Conservation (phyloP, 2,888 invertebrate species). For the Ennomos erosarius region DNA sequence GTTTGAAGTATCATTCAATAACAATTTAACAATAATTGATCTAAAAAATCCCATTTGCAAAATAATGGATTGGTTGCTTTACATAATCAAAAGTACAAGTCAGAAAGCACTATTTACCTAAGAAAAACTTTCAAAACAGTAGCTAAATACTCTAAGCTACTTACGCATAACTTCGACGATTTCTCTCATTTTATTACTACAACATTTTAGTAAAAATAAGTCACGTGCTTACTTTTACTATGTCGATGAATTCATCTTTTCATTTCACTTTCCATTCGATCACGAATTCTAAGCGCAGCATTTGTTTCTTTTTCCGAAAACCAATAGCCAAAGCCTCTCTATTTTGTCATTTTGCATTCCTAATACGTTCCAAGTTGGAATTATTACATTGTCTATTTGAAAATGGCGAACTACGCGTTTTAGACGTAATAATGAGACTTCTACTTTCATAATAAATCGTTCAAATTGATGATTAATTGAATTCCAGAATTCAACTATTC, state of each 20-base stretch:
- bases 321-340: constrained; percentile 25
- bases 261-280: constrained; percentile 36
- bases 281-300: constrained; percentile 34
- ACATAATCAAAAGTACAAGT: no score
- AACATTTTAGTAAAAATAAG: not conserved
- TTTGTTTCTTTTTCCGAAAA: constrained; percentile 29
- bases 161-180: no score
- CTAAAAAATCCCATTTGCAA: no score
- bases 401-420: not conserved
- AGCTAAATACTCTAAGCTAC: no score
- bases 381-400: not conserved
- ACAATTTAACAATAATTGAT: no score
- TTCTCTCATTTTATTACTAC: no score
- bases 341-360: constrained; percentile 24
- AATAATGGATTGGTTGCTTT: no score
- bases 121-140: no score
- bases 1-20: no score
- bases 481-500: no score
- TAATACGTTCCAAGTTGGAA: not conserved
- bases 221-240: constrained; percentile 19
- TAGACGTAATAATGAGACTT: not conserved
- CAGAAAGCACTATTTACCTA: no score
- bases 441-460: constrained; percentile 6
- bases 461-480: not conserved
- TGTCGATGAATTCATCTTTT: constrained; percentile 19